phyloP scores from a whole-genome alignment of 2,113 vertebrate genomes.

The Gyps fulvus region DNA sequence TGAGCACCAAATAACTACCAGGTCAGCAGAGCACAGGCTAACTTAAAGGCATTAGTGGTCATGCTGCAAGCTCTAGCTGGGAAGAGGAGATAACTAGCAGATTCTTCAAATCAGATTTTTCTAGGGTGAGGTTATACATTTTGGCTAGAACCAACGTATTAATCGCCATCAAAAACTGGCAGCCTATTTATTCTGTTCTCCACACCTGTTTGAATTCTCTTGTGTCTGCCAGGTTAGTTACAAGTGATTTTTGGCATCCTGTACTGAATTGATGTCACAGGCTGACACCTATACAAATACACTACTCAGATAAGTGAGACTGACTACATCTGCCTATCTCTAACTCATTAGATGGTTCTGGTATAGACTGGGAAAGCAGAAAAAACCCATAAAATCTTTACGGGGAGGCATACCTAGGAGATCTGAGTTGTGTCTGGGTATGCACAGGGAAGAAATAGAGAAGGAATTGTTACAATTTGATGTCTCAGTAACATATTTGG shows the following conservation, averaged over 20 bases:
- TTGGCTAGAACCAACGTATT: neutral
- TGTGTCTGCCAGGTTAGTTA: neutral
- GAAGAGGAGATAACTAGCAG: neutral
- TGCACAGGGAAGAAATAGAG: neutral
- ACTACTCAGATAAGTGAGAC: neutral
- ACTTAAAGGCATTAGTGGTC: neutral
- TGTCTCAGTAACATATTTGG: neutral
- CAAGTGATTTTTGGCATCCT: neutral
- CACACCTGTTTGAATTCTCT: neutral
- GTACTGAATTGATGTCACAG: neutral
- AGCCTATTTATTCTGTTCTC: neutral
- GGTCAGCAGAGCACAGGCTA: neutral
- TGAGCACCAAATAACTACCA: neutral
- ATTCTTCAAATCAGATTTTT: neutral
- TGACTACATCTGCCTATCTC: neutral
- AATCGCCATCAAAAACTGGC: neutral
- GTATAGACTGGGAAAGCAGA: neutral
- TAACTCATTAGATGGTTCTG: neutral
- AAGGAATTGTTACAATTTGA: neutral
- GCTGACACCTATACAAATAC: neutral
- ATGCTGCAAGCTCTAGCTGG: neutral
- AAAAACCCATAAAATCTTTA: neutral
- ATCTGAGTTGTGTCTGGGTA: neutral
- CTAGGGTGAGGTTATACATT: neutral
- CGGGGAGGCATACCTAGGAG: rapidly evolving